A percentile compares a stretch with the other conserved stretches of the same genome.
phyloP scores from a whole-genome alignment of 2,888 invertebrate genomes.

The Hemithea aestivaria region DNA sequence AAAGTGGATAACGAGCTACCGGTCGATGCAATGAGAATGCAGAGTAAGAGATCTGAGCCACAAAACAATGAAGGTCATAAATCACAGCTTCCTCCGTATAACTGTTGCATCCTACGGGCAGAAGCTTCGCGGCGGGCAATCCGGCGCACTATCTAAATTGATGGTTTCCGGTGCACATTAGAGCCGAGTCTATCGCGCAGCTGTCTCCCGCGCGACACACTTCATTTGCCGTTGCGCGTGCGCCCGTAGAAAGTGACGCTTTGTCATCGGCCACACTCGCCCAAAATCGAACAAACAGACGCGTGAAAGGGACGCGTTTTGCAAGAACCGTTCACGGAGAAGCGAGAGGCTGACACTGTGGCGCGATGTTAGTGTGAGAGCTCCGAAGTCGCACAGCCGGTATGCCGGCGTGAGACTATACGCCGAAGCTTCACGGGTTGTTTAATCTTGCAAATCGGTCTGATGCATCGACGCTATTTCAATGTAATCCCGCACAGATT shows the following conservation, averaged over 20 bases:
- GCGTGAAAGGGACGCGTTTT: slow-evolving; percentile 39
- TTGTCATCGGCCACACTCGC: slow-evolving; percentile 51
- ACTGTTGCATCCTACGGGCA: slow-evolving; percentile 71
- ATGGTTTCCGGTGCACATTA: slow-evolving; percentile 76
- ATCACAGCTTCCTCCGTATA: slow-evolving; percentile 72
- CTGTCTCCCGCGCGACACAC: slow-evolving; percentile 74
- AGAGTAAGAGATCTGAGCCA: slow-evolving; percentile 51
- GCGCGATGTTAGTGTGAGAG: slow-evolving; percentile 30
- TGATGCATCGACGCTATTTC: slow-evolving; percentile 30
- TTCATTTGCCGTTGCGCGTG: slow-evolving; percentile 73
- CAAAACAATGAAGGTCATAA: slow-evolving; percentile 76
- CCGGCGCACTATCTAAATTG: slow-evolving; percentile 75
- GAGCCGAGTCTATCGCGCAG: slow-evolving; percentile 65
- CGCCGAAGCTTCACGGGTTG: slow-evolving; percentile 38
- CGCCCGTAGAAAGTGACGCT: slow-evolving; percentile 72
- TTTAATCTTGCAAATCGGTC: slow-evolving; percentile 44
- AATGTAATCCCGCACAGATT: slow-evolving; percentile 12
- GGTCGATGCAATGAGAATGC: slow-evolving; percentile 55
- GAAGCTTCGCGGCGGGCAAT: slow-evolving; percentile 68
- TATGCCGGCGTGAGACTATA: slow-evolving; percentile 39
- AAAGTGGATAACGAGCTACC: slow-evolving; percentile 38
- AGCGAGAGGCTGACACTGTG: slow-evolving; percentile 31
- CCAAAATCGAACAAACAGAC: slow-evolving; percentile 60
- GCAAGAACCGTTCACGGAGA: slow-evolving; percentile 21
- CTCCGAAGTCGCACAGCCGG: slow-evolving; percentile 41